A percentile compares a stretch with the other conserved stretches of the same genome.
Conservation (phyloP, 2,797 vertebrate genomes). For the Synaphobranchus kaupii region DNA sequence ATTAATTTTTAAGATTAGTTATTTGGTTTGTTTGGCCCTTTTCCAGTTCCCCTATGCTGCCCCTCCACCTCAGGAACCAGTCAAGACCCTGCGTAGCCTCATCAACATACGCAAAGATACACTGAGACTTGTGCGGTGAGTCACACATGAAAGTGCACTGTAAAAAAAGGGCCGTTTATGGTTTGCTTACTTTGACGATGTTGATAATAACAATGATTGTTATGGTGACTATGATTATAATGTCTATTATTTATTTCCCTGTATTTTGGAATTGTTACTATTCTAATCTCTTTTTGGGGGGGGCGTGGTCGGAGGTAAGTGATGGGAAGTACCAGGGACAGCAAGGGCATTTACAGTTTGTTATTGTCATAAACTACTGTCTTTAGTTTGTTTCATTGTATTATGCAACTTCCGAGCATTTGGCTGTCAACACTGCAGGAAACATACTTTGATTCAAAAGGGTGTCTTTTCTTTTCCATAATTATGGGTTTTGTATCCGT, state of each 20-base stretch:
- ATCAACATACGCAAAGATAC: slow-evolving; percentile 99
- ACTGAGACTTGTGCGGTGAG: slow-evolving; percentile 89
- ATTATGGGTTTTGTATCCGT: not conserved
- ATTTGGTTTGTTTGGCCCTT: slow-evolving; percentile 6
- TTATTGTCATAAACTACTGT: not conserved
- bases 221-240: not conserved
- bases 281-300: not conserved
- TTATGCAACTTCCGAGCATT: not conserved
- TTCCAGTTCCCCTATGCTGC: slow-evolving; percentile 92
- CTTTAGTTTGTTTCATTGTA: not conserved
- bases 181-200: not conserved
- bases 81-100: slow-evolving; percentile 94
- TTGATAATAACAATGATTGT: not conserved
- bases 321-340: not conserved
- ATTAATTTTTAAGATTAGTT: not conserved
- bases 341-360: not conserved
- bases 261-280: not conserved
- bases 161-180: not conserved
- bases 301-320: not conserved
- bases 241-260: not conserved
- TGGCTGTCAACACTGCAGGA: not conserved
- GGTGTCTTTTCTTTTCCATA: not conserved
- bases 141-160: not conserved
- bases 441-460: not conserved
- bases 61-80: slow-evolving; percentile 94